Conservation (phyloP, 2,113 vertebrate genomes). For the Tretioscincus oriximinensis region DNA sequence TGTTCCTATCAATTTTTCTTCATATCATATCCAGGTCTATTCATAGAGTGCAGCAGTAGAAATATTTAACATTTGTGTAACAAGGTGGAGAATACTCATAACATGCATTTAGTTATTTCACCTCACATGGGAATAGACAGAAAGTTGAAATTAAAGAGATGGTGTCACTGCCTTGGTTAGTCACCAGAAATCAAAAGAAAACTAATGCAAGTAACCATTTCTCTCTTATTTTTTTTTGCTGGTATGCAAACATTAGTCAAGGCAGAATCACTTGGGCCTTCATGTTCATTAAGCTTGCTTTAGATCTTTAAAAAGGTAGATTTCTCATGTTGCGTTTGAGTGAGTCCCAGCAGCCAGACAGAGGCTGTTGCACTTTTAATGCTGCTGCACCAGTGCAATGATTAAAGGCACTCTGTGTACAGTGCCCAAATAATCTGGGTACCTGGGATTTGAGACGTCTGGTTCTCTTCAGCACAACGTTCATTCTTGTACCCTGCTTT, state of each 20-base stretch:
- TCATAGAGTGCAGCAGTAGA: not conserved
- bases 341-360: constrained; percentile 24
- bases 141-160: not conserved
- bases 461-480: constrained; percentile 75
- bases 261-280: not conserved
- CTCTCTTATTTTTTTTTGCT: not conserved
- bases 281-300: not conserved
- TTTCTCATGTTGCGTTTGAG: constrained; percentile 2
- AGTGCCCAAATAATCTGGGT: constrained; percentile 23
- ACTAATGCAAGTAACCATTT: not conserved
- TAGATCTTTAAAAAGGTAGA: not conserved
- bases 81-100: not conserved
- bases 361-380: not conserved
- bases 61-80: not conserved
- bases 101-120: not conserved
- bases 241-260: not conserved
- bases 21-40: not conserved
- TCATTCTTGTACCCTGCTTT: constrained; percentile 73
- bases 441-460: constrained; percentile 81
- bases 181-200: not conserved
- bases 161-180: not conserved
- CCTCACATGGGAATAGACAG: not conserved
- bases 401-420: rapidly evolving
- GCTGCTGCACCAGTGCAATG: not conserved
- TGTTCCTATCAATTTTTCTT: not conserved